These are phyloP conservation scores for Gymnoscopelus microlampas DNA, from an alignment of 2,797 vertebrate genomes.

Conservation along the genomic window DNA sequence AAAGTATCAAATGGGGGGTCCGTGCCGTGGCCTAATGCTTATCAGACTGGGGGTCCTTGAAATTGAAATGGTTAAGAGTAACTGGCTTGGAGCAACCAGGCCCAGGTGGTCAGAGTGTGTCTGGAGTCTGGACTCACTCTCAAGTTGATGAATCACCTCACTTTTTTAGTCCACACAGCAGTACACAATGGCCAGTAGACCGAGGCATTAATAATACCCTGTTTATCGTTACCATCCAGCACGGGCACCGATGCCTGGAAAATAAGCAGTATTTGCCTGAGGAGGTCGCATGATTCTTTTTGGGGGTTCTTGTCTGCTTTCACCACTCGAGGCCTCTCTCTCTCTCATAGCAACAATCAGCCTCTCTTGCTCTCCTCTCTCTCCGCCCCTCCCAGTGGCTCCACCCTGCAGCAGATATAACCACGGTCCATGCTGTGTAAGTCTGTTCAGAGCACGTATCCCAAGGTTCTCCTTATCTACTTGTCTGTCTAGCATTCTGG, in stretches of 20 bases:
- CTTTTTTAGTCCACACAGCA: slow-evolving; percentile 22
- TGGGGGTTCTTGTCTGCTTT: slow-evolving; percentile 46
- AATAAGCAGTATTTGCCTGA: slow-evolving; percentile 46
- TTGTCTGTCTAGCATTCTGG: slow-evolving; percentile 58
- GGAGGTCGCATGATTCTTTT: slow-evolving; percentile 46
- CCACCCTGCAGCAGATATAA: slow-evolving; percentile 97
- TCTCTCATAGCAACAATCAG: neutral
- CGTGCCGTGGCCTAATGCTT: too few species aligned
- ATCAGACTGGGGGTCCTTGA: too few species aligned
- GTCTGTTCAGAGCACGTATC: slow-evolving; percentile 85
- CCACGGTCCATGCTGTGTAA: slow-evolving; percentile 86
- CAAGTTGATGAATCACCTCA: slow-evolving; percentile 15
- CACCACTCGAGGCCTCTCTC: slow-evolving; percentile 23
- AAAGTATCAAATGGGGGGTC: too few species aligned
- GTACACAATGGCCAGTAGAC: slow-evolving; percentile 13
- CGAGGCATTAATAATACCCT: slow-evolving; percentile 25
- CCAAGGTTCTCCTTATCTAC: slow-evolving; percentile 65
- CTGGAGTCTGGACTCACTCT: slow-evolving; percentile 12
- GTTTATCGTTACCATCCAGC: slow-evolving; percentile 35
- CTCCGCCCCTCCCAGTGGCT: slow-evolving; percentile 74
- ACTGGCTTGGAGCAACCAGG: slow-evolving; percentile 7
- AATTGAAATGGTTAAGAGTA: too few species aligned
- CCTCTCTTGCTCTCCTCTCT: slow-evolving; percentile 24
- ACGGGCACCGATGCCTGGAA: slow-evolving; percentile 24
- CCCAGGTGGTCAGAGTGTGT: slow-evolving; percentile 19